phyloP scores from a whole-genome alignment of 2,888 invertebrate genomes.

The Psococerastis gibbosa region DNA sequence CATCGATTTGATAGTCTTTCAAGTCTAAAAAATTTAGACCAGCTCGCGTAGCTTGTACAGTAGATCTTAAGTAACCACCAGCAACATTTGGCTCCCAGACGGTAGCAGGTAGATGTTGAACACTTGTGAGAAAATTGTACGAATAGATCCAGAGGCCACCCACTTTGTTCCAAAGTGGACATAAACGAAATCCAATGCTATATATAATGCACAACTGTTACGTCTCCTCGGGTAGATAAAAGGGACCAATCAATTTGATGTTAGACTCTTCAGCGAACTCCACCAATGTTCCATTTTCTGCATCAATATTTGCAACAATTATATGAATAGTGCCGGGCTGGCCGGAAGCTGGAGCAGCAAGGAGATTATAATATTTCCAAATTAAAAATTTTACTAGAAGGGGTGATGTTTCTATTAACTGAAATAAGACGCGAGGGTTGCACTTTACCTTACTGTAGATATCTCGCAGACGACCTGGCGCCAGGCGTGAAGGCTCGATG shows the following conservation, averaged over 20 bases:
- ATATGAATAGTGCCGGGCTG: not conserved
- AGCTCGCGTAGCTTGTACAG: not conserved
- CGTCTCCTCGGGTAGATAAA: not conserved
- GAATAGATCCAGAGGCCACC: not conserved
- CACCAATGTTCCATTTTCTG: not conserved
- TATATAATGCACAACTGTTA: conserved; percentile 6
- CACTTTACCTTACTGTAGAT: too few relatives aligned
- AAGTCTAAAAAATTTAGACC: not conserved
- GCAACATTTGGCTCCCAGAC: not conserved
- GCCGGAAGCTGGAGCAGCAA: not conserved
- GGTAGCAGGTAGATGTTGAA: not conserved
- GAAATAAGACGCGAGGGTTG: too few relatives aligned
- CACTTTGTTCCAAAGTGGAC: not conserved
- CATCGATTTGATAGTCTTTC: not conserved
- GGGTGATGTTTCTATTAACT: too few relatives aligned
- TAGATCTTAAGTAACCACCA: not conserved
- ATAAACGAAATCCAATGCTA: not conserved
- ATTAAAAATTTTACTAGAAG: not conserved
- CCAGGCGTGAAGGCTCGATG: too few relatives aligned
- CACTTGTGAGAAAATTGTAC: not conserved
- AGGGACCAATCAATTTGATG: not conserved
- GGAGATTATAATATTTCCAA: not conserved
- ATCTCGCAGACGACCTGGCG: too few relatives aligned
- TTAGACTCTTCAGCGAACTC: not conserved
- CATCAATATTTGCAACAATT: conserved; percentile 4